phyloP scores from a whole-genome alignment of 2,797 vertebrate species.

The Varecia variegata region DNA sequence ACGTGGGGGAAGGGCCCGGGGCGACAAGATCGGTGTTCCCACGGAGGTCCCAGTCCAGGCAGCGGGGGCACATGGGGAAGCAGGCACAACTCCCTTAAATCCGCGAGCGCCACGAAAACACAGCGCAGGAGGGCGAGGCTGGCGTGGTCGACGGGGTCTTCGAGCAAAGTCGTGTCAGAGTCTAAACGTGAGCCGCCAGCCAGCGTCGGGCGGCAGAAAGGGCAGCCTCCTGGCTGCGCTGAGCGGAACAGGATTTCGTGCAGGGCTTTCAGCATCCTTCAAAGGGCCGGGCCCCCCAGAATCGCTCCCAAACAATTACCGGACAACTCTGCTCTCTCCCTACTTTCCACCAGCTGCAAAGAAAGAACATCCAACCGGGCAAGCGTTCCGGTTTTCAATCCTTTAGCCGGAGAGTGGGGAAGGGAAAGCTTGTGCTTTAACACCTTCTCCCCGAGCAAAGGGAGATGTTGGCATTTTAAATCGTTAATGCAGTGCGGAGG shows the following conservation, averaged over 20 bases:
- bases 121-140: not conserved
- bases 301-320: accelerated
- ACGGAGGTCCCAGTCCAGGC: not conserved
- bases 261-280: not conserved
- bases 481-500: accelerated
- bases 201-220: not conserved
- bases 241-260: accelerated
- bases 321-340: not conserved
- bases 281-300: not conserved
- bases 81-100: accelerated
- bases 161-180: not conserved
- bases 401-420: no score
- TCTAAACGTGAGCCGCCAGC: not conserved
- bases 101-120: accelerated
- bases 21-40: accelerated
- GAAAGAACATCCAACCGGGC: not conserved
- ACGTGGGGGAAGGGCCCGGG: not conserved
- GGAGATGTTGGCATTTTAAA: not conserved
- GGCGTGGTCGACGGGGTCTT: accelerated
- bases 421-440: not conserved
- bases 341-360: not conserved
- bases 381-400: not conserved
- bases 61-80: not conserved
- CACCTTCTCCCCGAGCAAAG: not conserved
- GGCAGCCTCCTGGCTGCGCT: not conserved